These are phyloP conservation scores for Nemoura dubitans DNA, from an alignment of 2,888 invertebrate species.

Conservation along the genomic window DNA sequence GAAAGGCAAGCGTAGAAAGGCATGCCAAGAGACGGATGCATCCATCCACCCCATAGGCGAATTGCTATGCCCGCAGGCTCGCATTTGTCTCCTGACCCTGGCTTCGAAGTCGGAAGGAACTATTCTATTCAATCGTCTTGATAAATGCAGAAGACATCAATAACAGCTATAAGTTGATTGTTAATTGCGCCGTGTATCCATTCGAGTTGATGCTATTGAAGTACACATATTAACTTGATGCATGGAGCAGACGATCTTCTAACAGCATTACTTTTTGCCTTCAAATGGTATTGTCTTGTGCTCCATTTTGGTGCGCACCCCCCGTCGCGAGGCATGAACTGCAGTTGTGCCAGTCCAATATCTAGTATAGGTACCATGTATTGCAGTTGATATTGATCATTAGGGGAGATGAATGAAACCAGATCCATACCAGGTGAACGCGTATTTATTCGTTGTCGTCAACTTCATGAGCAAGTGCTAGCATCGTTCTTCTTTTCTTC, in stretches of 20 bases:
- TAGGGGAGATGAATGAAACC: background rate
- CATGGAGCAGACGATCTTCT: background rate
- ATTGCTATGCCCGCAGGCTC: background rate
- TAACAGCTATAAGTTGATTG: background rate
- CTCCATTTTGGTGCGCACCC: background rate
- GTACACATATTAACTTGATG: background rate
- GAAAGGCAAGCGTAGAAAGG: background rate
- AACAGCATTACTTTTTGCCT: background rate
- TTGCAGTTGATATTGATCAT: background rate
- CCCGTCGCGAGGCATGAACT: too few species aligned
- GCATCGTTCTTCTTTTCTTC: conserved; percentile 41
- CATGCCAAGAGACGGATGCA: background rate
- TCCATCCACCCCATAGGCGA: background rate
- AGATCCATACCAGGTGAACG: background rate
- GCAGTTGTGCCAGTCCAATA: too few species aligned
- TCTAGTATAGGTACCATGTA: too few species aligned
- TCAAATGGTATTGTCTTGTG: background rate
- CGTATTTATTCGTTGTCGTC: background rate
- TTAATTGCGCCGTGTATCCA: background rate
- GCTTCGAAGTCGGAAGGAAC: background rate
- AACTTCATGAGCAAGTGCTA: conserved; percentile 29
- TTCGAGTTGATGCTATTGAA: background rate
- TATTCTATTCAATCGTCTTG: background rate
- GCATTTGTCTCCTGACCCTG: background rate
- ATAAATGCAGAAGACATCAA: background rate